A percentile compares a stretch with the other conserved stretches of the same genome.
phyloP scores from a whole-genome alignment of 2,888 invertebrate genomes.

The Stictocephala bisonia region DNA sequence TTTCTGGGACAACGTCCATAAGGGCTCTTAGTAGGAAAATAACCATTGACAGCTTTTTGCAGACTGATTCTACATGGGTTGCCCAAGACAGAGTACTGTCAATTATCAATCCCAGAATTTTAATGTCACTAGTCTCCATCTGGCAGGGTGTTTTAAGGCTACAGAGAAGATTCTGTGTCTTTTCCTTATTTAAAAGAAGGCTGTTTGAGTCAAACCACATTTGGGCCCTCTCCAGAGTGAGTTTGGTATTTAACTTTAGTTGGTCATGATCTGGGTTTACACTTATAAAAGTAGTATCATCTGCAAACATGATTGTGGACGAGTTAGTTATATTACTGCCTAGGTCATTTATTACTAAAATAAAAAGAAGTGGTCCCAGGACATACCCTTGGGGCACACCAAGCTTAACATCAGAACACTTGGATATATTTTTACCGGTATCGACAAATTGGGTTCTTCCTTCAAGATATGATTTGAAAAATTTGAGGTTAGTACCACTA shows the following conservation, averaged over 20 bases:
- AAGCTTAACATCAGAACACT: too few relatives aligned
- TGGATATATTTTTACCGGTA: too few relatives aligned
- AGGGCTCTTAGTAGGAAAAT: too few relatives aligned
- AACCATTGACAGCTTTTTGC: too few relatives aligned
- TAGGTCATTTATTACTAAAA: neutral
- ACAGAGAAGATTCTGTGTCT: neutral
- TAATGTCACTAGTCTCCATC: too few relatives aligned
- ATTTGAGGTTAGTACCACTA: neutral
- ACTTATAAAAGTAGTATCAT: conserved; percentile 11
- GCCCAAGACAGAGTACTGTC: too few relatives aligned
- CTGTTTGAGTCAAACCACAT: neutral
- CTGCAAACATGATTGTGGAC: conserved; percentile 2
- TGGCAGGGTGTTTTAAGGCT: too few relatives aligned
- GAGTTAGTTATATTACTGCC: neutral
- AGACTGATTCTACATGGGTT: too few relatives aligned
- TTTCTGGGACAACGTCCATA: too few relatives aligned
- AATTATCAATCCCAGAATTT: too few relatives aligned
- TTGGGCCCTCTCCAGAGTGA: neutral
- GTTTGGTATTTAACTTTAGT: neutral
- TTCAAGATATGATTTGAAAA: neutral
- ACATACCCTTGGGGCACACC: neutral
- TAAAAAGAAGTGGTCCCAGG: neutral
- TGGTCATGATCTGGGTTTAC: neutral
- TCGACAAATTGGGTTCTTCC: neutral
- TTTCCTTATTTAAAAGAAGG: neutral